phyloP scores from a whole-genome alignment of 2,888 invertebrate species.

The Brenthis daphne region DNA sequence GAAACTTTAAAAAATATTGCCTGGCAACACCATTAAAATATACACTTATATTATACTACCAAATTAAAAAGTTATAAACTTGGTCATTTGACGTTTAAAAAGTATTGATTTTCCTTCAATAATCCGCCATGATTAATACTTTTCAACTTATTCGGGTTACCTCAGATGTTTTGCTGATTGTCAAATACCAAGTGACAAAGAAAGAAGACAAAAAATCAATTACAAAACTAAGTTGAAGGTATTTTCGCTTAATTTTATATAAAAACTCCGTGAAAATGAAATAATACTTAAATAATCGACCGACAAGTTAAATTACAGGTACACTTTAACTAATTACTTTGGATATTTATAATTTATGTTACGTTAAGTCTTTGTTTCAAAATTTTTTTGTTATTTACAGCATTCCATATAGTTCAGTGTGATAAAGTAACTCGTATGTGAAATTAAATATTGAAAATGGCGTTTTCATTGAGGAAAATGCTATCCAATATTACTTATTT shows the following conservation, averaged over 20 bases:
- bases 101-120: constrained; percentile 19
- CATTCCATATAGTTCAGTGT: constrained; percentile 7
- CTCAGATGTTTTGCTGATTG: constrained; percentile 18
- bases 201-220: not conserved
- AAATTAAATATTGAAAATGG: constrained; percentile 51
- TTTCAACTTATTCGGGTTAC: constrained; percentile 13
- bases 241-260: constrained; percentile 7
- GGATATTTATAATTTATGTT: not conserved
- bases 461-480: constrained; percentile 74
- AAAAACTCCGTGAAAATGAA: constrained; percentile 17
- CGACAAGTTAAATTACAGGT: not conserved
- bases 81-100: constrained; percentile 1
- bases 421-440: constrained; percentile 2
- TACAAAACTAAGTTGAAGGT: not conserved
- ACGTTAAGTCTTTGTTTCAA: constrained; percentile 1
- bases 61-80: constrained; percentile 12
- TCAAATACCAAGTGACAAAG: constrained; percentile 21
- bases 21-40: constrained; percentile 5
- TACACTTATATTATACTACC: not conserved
- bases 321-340: not conserved
- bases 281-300: not conserved
- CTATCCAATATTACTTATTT: constrained; percentile 74
- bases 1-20: not conserved
- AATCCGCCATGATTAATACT: constrained; percentile 11
- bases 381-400: constrained; percentile 14